phyloP scores from a whole-genome alignment of 37 sponge, comb jelly and placozoan species.

The Geodia barretti region DNA sequence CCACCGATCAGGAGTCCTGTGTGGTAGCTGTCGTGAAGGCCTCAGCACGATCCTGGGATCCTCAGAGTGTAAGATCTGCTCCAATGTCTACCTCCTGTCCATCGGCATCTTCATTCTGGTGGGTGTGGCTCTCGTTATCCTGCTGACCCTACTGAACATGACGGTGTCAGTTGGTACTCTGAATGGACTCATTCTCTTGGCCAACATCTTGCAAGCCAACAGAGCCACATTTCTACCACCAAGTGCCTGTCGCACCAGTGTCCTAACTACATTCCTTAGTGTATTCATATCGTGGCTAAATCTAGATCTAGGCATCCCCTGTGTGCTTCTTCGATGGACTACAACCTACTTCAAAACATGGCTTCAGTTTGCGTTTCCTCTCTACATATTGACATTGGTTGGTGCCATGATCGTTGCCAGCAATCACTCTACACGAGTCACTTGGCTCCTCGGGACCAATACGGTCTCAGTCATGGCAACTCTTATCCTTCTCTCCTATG shows the following conservation, averaged over 20 bases:
- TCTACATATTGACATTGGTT: conserved; percentile 6
- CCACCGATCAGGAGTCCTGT: background rate
- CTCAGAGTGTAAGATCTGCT: background rate
- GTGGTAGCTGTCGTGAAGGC: conserved; percentile 1
- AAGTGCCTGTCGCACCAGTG: background rate
- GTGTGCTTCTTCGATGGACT: conserved; percentile 1
- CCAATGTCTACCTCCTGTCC: background rate
- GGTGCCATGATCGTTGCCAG: conserved; percentile 1
- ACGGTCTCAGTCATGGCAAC: conserved; percentile 22
- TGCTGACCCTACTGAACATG: background rate
- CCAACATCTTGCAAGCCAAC: conserved; percentile 2
- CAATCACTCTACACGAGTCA: background rate
- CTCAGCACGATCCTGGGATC: background rate
- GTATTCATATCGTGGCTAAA: conserved; percentile 30
- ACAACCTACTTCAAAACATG: conserved; percentile 16
- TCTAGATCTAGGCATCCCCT: conserved; percentile 14
- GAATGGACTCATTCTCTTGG: conserved; percentile 16
- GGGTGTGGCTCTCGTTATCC: background rate
- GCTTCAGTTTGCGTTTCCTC: conserved; percentile 21
- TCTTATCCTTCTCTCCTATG: conserved; percentile 17
- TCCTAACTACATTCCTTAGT: no score
- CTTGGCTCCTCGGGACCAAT: conserved; percentile 3
- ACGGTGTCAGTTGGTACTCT: conserved; percentile 7
- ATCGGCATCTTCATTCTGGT: background rate
- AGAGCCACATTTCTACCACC: background rate